Percentiles rank a stretch among this genome's conserved stretches.
Evolutionary conservation across 2,113 vertebrate genomes (phyloP).

Genomic region (Leptobrachium ailaonicum): DNA sequence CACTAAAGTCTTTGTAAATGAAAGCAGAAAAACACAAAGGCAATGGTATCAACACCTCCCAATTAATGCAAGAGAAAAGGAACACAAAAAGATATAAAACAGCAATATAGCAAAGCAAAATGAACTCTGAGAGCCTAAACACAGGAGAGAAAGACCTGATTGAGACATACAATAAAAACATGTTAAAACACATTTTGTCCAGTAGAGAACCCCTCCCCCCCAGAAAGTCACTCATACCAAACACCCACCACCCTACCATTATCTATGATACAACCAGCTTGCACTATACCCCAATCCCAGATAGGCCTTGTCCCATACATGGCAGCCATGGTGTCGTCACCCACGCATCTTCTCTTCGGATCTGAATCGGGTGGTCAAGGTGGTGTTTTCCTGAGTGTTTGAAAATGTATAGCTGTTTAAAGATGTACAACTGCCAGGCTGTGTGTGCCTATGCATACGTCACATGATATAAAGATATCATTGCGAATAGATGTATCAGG

Average conservation of each 20-base stretch:
- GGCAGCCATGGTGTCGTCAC: constrained; percentile 42
- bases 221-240: no score
- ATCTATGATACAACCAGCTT: background rate
- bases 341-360: constrained; percentile 29
- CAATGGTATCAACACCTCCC: no score
- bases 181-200: no score
- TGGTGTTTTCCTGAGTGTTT: background rate
- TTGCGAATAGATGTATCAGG: background rate
- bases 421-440: background rate
- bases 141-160: no score
- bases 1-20: no score
- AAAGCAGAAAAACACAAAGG: no score
- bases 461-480: background rate
- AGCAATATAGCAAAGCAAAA: no score
- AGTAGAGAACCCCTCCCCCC: no score
- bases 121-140: no score
- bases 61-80: no score
- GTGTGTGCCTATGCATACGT: constrained; percentile 5
- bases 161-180: no score
- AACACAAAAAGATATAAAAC: no score
- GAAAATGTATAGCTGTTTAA: background rate
- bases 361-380: constrained; percentile 3
- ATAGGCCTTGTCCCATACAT: constrained; percentile 38
- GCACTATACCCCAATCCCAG: constrained; percentile 29
- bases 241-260: background rate